phyloP scores from a whole-genome alignment of 2,797 vertebrate species.

The Alfaro cultratus region DNA sequence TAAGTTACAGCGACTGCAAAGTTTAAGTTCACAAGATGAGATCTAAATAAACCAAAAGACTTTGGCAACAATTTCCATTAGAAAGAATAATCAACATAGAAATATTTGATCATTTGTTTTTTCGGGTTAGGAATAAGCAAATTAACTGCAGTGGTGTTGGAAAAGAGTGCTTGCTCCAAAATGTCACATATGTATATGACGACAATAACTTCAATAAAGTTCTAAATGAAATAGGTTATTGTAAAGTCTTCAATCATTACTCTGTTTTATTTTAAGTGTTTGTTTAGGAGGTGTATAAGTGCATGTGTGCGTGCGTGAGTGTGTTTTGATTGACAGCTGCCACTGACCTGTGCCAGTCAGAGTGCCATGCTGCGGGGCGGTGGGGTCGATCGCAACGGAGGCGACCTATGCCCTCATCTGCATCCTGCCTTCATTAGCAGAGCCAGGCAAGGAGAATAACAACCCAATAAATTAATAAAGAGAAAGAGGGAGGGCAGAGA shows the following conservation, averaged over 20 bases:
- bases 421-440: conserved; percentile 86
- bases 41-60: neutral
- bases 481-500: conserved; percentile 61
- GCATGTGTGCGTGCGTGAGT: conserved; percentile 16
- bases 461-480: conserved; percentile 86
- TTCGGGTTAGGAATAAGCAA: neutral
- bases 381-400: conserved; percentile 83
- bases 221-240: conserved; percentile 24
- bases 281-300: conserved; percentile 28
- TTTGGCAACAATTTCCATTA: neutral
- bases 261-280: conserved; percentile 35
- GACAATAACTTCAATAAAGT: neutral
- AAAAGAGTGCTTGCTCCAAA: neutral
- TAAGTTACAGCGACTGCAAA: neutral
- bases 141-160: neutral
- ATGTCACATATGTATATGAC: neutral
- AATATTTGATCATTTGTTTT: neutral
- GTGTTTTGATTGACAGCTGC: conserved; percentile 85
- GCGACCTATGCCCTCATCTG: conserved; percentile 85
- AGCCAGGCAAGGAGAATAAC: conserved; percentile 82
- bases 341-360: conserved; percentile 83
- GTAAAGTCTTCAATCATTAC: conserved; percentile 31
- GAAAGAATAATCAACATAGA: neutral
- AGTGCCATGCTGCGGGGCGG: conserved; percentile 80
- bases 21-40: neutral